Evolutionary conservation across 1,140 invertebrate species (phyloP), one percentile per base, ranked within the genome.

Genomic region (Alviniconcha marisindica): DNA sequence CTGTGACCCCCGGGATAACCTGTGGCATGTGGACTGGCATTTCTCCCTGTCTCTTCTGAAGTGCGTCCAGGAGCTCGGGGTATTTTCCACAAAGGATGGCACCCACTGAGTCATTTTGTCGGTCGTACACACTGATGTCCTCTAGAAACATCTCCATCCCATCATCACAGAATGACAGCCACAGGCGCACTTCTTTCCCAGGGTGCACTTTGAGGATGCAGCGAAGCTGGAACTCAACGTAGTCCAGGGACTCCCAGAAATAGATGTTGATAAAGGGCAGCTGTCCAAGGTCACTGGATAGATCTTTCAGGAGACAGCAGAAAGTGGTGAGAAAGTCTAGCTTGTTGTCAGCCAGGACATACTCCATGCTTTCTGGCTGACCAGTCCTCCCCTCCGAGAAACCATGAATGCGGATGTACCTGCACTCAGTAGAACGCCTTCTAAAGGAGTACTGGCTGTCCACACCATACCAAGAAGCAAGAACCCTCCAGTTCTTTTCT

Each of bases 311-410:
- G 7, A 63, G 28, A n/a, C 82, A 83, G 42, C 69, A 48, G 36
- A 31, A 31, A 15, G 60, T 40, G 21, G 48, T 77, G 24, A 83
- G 74, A 44, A 79, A 78, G 69, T 83, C 82, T 4, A 83, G 76
- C 51, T 83, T 76, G 73, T 71, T 79, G 66, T 83, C 82, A 63
- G 76, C 76, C 54, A 83, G 48, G 1, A 83, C 77, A 28, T 83
- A 79, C 42, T 33, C 56, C 24, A 2, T 63, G 54, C 54, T 40
- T 36, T 48, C 14, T 18, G 66, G 31, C 81, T 40, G 76, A 21
- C 21, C 60, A 38, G 2, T 44, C 18, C 12, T 33, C 2, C 21
- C 42, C n/a, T 7, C 18, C 3, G 36, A 4, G 14, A 5, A 24
- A n/a, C n/a, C 54, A 5, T n/a, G n/a, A 33, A 83, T 28, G 42